Conservation (phyloP, 2,888 invertebrate species). For the Catocala fraxini region DNA sequence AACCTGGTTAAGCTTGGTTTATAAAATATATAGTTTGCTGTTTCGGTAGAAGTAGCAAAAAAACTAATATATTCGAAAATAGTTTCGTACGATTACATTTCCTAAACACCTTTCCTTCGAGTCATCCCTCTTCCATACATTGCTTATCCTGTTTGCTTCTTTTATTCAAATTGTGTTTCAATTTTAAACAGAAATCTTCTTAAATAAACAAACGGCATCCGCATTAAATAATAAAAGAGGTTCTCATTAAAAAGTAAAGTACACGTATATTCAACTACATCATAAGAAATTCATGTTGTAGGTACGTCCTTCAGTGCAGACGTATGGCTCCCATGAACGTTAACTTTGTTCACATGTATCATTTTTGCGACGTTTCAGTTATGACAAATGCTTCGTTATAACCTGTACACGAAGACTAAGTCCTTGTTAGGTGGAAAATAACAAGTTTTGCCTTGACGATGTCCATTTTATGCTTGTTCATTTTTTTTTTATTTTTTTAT, state of each 20-base stretch:
- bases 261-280: constrained; percentile 12
- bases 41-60: too few relatives aligned
- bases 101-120: too few relatives aligned
- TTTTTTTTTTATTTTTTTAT: too few relatives aligned
- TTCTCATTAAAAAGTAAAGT: constrained; percentile 12
- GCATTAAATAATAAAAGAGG: constrained; percentile 20
- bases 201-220: constrained; percentile 8
- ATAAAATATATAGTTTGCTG: too few relatives aligned
- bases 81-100: too few relatives aligned
- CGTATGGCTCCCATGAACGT: constrained; percentile 51
- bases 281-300: constrained; percentile 54
- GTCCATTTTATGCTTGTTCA: too few relatives aligned
- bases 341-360: constrained; percentile 29
- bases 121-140: too few relatives aligned
- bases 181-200: neutral
- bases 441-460: neutral
- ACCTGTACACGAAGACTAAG: neutral
- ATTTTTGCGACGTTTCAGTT: constrained; percentile 20
- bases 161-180: neutral
- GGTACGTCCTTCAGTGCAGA: constrained; percentile 51
- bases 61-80: too few relatives aligned
- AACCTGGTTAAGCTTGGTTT: too few relatives aligned
- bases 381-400: neutral
- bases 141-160: neutral
- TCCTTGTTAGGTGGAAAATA: too few relatives aligned